These are phyloP conservation scores for Oryctolagus cuniculus DNA, from an alignment of 2,113 vertebrate species.

Conservation along the genomic window mOryCun1.1 NC_091441.1:9847501-9848000, in stretches of 20 bases:
- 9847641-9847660: not conserved
- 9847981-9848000: not conserved
- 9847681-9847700: not conserved
- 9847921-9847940: not conserved
- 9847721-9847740: not conserved
- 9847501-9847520: not conserved
- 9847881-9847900: not conserved
- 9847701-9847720: not conserved
- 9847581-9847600: not conserved
- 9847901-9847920: not conserved
- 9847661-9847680: not conserved
- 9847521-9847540: not conserved
- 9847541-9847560: not conserved
- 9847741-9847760: not conserved
- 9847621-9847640: not conserved
- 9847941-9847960: not conserved
- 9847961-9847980: not conserved
- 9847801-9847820: not conserved
- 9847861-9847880: not conserved
- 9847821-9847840: not conserved
- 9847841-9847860: not conserved
- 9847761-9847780: not conserved
- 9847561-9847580: not conserved
- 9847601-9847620: not conserved
- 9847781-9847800: not conserved